phyloP scores from a whole-genome alignment of 2,113 vertebrate species.

The rat (Rattus norvegicus) region DNA sequence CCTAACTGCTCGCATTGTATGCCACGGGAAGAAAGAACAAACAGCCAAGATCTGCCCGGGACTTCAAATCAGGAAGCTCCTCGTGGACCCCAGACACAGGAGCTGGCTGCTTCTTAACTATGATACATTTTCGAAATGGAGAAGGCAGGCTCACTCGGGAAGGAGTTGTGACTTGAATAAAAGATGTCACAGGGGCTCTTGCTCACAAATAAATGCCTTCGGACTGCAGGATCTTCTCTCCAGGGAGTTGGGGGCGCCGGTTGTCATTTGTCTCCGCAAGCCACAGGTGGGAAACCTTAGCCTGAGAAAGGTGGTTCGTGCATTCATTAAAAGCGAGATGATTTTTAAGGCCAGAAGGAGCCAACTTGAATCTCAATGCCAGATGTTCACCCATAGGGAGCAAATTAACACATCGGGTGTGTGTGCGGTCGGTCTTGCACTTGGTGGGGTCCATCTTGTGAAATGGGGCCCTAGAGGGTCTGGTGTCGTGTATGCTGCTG shows the following conservation, averaged over 20 bases:
- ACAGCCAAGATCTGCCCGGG: neutral
- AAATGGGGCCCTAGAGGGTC: neutral
- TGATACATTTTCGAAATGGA: conserved; percentile 40
- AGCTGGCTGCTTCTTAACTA: conserved; percentile 38
- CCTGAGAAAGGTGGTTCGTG: neutral
- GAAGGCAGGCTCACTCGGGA: neutral
- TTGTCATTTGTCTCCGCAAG: neutral
- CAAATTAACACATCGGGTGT: neutral
- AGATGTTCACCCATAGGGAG: neutral
- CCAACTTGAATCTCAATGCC: neutral
- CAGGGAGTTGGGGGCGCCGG: neutral
- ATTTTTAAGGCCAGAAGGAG: neutral
- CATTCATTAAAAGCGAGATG: neutral
- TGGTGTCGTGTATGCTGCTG: no score
- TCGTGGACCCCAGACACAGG: neutral
- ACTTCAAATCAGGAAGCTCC: conserved; percentile 56
- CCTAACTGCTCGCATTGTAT: neutral
- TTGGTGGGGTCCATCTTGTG: neutral
- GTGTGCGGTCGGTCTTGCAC: neutral
- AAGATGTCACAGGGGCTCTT: neutral
- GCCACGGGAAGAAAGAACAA: conserved; percentile 30
- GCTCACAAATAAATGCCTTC: neutral
- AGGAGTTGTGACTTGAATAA: conserved; percentile 47
- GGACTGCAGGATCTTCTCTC: neutral
- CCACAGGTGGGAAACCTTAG: conserved; percentile 13